These are phyloP conservation scores for Ectemnius cavifrons DNA, from an alignment of 2,888 invertebrate species.

Conservation along the genomic window DNA sequence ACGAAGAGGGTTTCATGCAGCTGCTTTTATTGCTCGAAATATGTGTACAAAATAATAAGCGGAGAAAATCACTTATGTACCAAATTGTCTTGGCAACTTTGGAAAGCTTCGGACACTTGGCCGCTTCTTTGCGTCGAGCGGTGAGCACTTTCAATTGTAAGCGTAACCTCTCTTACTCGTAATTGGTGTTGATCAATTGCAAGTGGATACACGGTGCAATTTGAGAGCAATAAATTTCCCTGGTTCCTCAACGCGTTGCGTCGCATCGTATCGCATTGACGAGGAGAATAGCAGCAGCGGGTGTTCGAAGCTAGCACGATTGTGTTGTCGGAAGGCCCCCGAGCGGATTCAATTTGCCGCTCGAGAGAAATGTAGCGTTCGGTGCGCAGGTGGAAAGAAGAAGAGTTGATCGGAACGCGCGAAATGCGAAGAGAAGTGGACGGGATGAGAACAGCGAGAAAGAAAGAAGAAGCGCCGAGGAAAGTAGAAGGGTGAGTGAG, in stretches of 20 bases:
- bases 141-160: no score
- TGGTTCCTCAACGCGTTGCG: not conserved
- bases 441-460: not conserved
- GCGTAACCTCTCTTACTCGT: no score
- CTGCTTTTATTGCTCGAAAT: no score
- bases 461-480: not conserved
- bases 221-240: not conserved
- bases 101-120: no score
- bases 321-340: slow-evolving; percentile 25
- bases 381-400: slow-evolving; percentile 22
- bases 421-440: not conserved
- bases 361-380: slow-evolving; percentile 46
- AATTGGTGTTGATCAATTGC: no score
- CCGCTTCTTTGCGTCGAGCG: no score
- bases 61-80: no score
- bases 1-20: slow-evolving; percentile 15
- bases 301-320: slow-evolving; percentile 4
- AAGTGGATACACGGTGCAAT: no score
- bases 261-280: not conserved
- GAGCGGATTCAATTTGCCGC: slow-evolving; percentile 48
- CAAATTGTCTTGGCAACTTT: no score
- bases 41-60: no score
- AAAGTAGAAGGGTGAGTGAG: not conserved
- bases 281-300: slow-evolving; percentile 4
- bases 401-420: not conserved